Base-by-base conservation (phyloP, 2,888 invertebrate species). In the Tetanocera ferruginea region DNA sequence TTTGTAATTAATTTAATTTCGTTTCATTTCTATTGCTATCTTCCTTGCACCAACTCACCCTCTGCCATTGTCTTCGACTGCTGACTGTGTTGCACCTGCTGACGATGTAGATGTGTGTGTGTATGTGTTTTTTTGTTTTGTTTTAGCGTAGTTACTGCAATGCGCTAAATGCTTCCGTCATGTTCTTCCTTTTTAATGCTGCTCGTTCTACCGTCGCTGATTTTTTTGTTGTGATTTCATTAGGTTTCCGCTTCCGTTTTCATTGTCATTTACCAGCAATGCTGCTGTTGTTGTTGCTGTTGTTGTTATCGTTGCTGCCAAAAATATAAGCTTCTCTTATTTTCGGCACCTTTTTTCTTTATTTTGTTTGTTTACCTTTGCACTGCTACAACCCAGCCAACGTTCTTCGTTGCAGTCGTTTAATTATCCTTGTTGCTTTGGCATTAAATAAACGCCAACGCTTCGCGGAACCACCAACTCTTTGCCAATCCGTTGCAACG, bases 1-100 rank as follows among this genome's bases (percentile, higher is more conserved):
- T 82, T 85, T 83, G 86, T 87, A 87, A 88, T 87, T 87, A 87
- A 87, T 88, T 87, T 86, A 86, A 88, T 87, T 88, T 82, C 85
- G 84, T 88, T 87, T 86, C 87, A 87, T 86, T 87, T 87, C 84
- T 86, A 87, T 87, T 86, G 43, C 28, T 52, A 19, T 55, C 23
- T 17, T 19, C 19, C 43, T 19, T 43, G 14, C 6, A 55, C 55
- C 23, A 17, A 17, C 23, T 4, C 31, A 4, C n/a, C 23, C 19
- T 23, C 9, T 6, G 5, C 23, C 57, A 9, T n/a, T 57, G 19
- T 23, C n/a, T 57, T 31, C 5, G 31, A 31, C 31, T 31, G 31
- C 31, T 31, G 31, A 31, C 31, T 31, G 31, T 31, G 31, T 31
- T 31, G 31, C 31, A 31, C 31, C 31, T 4, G 31, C 31, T 4